phyloP scores from a whole-genome alignment of 2,888 invertebrate species.

The Stenotaenia linearis region DNA sequence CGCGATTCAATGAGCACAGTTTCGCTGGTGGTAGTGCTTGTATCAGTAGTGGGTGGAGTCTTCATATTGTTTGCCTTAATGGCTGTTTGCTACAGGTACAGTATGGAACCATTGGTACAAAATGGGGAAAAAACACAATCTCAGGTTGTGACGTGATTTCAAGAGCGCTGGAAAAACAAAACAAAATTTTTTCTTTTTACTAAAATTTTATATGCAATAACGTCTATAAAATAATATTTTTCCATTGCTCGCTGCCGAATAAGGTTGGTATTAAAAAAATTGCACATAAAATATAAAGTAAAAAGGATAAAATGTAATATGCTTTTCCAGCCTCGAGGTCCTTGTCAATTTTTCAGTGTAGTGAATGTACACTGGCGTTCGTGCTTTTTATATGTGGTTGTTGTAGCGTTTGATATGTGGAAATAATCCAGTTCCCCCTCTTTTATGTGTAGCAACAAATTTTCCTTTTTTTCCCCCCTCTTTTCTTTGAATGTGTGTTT shows the following conservation, averaged over 20 bases:
- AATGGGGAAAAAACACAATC: too few species aligned
- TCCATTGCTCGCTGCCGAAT: background rate
- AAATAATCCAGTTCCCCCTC: too few species aligned
- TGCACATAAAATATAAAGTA: background rate
- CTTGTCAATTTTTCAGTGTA: background rate
- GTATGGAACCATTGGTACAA: slow-evolving; percentile 30
- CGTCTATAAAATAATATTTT: too few species aligned
- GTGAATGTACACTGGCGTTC: slow-evolving; percentile 4
- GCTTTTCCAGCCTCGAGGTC: background rate
- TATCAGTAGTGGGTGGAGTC: slow-evolving; percentile 85
- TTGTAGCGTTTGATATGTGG: background rate
- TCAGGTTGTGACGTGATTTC: background rate
- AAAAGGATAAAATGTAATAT: background rate
- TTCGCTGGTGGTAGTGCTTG: slow-evolving; percentile 80
- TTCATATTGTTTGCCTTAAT: slow-evolving; percentile 92
- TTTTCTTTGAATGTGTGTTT: background rate
- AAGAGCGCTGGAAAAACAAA: background rate
- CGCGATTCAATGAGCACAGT: slow-evolving; percentile 30
- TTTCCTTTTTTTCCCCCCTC: background rate
- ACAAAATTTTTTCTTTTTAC: background rate
- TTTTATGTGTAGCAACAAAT: too few species aligned
- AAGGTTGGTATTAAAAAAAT: background rate
- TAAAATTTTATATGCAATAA: background rate
- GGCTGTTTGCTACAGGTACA: slow-evolving; percentile 90
- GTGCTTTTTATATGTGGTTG: background rate